A percentile compares a stretch with the other conserved stretches of the same genome.
Evolutionary conservation across 1,140 invertebrate genomes (phyloP).

Genomic region (Trissolcus basalis): DNA sequence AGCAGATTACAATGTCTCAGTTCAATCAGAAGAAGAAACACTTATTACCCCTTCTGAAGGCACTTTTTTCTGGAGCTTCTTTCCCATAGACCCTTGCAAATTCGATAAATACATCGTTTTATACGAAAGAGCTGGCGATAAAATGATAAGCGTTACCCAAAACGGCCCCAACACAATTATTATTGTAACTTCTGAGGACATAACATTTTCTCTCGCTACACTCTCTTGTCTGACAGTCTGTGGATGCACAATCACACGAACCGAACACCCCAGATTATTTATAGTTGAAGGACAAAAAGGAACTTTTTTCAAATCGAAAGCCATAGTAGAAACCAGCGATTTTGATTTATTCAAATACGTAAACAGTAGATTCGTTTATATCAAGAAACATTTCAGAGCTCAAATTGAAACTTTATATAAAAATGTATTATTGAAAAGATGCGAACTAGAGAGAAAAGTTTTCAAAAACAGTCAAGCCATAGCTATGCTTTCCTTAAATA

Average conservation of each 20-base stretch:
- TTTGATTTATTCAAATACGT: background rate
- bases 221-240: conserved; percentile 3
- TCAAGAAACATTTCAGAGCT: too few relatives aligned
- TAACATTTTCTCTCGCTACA: conserved; percentile 26
- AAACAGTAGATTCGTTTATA: too few relatives aligned
- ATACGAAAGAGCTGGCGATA: conserved; percentile 26
- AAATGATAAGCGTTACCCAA: conserved; percentile 11
- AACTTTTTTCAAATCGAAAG: background rate
- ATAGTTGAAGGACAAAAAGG: conserved; percentile 38
- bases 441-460: too few relatives aligned
- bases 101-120: conserved; percentile 26
- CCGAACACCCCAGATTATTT: conserved; percentile 50
- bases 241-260: too few relatives aligned
- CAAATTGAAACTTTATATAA: too few relatives aligned
- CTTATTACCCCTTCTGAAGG: too few relatives aligned
- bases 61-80: conserved; percentile 23
- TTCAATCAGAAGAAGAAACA: too few relatives aligned
- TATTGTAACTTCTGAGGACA: conserved; percentile 14
- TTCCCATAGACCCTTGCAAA: conserved; percentile 21
- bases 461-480: too few relatives aligned
- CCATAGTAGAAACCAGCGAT: background rate
- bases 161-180: too few relatives aligned
- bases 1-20: too few relatives aligned
- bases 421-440: too few relatives aligned
- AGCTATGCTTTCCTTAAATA: too few relatives aligned